phyloP scores from a whole-genome alignment of 2,888 invertebrate species.

The Habrosyne pyritoides region DNA sequence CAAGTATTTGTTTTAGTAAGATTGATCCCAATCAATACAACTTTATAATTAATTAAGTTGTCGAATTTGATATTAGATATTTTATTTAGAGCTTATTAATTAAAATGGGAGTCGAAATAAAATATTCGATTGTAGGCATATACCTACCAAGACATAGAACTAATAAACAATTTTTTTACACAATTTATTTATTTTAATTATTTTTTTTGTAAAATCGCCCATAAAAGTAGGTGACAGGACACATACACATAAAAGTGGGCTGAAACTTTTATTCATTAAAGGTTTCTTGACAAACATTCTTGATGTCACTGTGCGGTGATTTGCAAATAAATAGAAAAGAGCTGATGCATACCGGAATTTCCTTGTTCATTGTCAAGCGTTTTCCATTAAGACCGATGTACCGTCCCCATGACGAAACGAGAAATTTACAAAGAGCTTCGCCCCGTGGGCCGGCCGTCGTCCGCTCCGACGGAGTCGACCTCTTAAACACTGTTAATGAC shows the following conservation, averaged over 20 bases:
- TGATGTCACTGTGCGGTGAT: slow-evolving; percentile 43
- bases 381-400: slow-evolving; percentile 55
- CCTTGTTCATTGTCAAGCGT: slow-evolving; percentile 65
- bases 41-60: slow-evolving; percentile 21
- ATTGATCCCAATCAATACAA: slow-evolving; percentile 15
- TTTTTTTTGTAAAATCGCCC: no score
- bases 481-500: slow-evolving; percentile 25
- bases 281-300: slow-evolving; percentile 26
- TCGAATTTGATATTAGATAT: slow-evolving; percentile 20
- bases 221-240: no score
- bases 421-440: slow-evolving; percentile 55
- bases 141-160: no score
- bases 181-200: no score
- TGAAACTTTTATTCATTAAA: not conserved
- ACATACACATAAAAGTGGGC: not conserved
- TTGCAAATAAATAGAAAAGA: slow-evolving; percentile 64
- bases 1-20: slow-evolving; percentile 18
- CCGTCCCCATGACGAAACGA: slow-evolving; percentile 58
- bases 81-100: not conserved
- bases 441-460: slow-evolving; percentile 32
- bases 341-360: slow-evolving; percentile 63
- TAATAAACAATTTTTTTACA: no score
- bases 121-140: no score
- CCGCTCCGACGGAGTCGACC: slow-evolving; percentile 20
- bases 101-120: not conserved